Base-by-base conservation (phyloP, 2,888 invertebrate species). In the Microplitis deprimator region DNA sequence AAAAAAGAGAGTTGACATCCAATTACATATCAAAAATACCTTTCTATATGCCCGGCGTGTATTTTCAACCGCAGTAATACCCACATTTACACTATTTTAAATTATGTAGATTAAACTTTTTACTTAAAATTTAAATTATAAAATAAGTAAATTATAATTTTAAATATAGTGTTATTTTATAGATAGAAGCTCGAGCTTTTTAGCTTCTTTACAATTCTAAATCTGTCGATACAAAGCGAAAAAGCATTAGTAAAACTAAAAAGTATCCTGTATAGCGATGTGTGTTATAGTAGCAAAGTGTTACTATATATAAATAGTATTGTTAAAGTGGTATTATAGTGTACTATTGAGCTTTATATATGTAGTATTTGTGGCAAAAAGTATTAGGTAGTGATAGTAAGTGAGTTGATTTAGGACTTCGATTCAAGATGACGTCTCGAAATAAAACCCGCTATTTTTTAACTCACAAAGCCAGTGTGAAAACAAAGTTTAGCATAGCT, bases 401-500 rank as follows among this genome's bases (percentile, higher is more conserved):
- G 67, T 67, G 67, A 39, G 39, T 38, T 67, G 67, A 67, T n/a
- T 39, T 67, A n/a, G 67, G 29, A 38, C 38, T n/a, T 67, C n/a
- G 50, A 50, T 10, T 50, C 50, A 50, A 50, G 50, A 38, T 13
- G n/a, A 67, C 67, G n/a, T n/a, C 38, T 67, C 39, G 67, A 16
- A 67, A 67, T 38, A 67, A 38, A n/a, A 20, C 20, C 29, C 10
- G 8, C 20, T 40, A 68, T 76, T 78, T 77, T 73, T 64, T 69
- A 59, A 61, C 39, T 67, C 50, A 50, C 59, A 40, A 70, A 75
- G 77, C 77, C 69, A 50, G 64, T 68, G 75, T 67, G 78, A 77
- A 79, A 80, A 80, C 77, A 78, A 78, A 80, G 76, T 77, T 81
- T 80, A 79, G 76, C 77, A 68, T 77, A 77, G 79, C 76, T 76